These are phyloP conservation scores for Charaxes varanes DNA, from an alignment of 1,140 invertebrate species.

Conservation along the genomic window DNA sequence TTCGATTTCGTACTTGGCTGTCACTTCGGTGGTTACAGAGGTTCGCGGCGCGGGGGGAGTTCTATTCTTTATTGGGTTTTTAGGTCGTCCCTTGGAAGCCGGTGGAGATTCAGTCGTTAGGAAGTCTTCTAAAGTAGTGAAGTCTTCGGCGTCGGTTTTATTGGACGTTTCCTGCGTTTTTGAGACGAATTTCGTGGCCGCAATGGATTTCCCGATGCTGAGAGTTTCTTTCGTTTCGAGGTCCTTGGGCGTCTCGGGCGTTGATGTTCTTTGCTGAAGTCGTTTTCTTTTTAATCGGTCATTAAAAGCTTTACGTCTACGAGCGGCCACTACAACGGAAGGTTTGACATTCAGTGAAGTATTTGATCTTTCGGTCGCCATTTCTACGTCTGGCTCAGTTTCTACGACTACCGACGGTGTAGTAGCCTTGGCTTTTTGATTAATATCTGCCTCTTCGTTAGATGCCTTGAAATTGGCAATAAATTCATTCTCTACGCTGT, in stretches of 20 bases:
- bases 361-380: conserved; percentile 29
- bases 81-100: conserved; percentile 1
- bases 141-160: conserved; percentile 20
- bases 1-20: conserved; percentile 59
- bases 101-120: conserved; percentile 33
- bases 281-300: conserved; percentile 51
- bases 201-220: conserved; percentile 36
- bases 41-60: conserved; percentile 9
- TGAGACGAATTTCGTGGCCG: conserved; percentile 51
- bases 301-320: conserved; percentile 41
- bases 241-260: conserved; percentile 34
- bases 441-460: too few relatives aligned
- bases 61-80: conserved; percentile 3
- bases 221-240: conserved; percentile 36
- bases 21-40: conserved; percentile 37
- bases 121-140: conserved; percentile 45
- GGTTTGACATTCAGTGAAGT: conserved; percentile 21
- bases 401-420: too few relatives aligned
- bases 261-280: conserved; percentile 37
- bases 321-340: conserved; percentile 25
- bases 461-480: too few relatives aligned
- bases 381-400: conserved; percentile 3
- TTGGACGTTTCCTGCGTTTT: conserved; percentile 34
- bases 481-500: too few relatives aligned
- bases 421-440: too few relatives aligned